Evolutionary conservation across 2,888 invertebrate species (phyloP).

Genomic region (Epiperipatus broadwayi): DNA sequence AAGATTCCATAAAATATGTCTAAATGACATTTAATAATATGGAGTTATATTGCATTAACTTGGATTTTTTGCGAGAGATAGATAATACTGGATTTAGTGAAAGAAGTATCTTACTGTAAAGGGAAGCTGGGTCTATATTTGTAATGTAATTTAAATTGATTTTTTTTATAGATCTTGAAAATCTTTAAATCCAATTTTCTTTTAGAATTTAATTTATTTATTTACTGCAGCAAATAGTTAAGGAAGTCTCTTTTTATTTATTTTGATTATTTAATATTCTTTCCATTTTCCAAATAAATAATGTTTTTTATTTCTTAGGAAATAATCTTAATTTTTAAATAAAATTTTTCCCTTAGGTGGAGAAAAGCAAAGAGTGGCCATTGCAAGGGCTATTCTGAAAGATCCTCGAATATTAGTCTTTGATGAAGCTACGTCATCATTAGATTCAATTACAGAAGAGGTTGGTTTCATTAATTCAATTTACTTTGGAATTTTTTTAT

Average conservation of each 20-base stretch:
- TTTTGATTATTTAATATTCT: background rate
- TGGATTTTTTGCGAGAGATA: no score
- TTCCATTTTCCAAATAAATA: background rate
- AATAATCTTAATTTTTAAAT: background rate
- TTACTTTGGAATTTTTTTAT: no score
- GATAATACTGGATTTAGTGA: no score
- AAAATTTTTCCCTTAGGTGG: no score
- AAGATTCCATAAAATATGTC: no score
- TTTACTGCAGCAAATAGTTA: background rate
- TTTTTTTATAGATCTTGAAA: no score
- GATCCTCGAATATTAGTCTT: conserved; percentile 79
- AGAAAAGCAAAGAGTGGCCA: conserved; percentile 94
- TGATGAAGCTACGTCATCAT: conserved; percentile 92
- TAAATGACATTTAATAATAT: no score
- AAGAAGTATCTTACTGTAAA: no score
- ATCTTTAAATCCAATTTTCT: no score
- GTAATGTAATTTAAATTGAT: no score
- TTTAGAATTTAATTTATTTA: background rate
- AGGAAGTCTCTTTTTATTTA: background rate
- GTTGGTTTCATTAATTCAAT: conserved; percentile 32
- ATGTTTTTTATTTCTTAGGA: background rate
- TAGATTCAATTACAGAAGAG: conserved; percentile 91
- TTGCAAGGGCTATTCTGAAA: conserved; percentile 88
- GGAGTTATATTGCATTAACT: no score
- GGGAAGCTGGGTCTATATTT: no score